Conservation (phyloP, 2,888 invertebrate species). For the Resseliella maxima region DNA sequence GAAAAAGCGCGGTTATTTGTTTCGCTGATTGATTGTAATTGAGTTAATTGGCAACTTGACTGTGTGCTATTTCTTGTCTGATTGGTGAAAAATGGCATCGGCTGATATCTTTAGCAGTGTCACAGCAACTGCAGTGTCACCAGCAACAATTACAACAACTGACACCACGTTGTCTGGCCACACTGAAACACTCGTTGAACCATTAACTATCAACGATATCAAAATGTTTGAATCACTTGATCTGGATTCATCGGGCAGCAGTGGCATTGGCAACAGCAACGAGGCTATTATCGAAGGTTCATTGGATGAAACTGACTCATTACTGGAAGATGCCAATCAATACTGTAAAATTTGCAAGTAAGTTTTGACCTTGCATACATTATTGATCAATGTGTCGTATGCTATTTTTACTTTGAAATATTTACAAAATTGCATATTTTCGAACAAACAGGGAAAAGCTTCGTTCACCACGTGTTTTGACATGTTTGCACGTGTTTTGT, state of each 20-base stretch:
- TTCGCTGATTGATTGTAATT: background rate
- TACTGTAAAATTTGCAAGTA: conserved; percentile 76
- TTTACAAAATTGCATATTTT: background rate
- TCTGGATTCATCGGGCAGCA: background rate
- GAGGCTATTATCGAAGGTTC: conserved; percentile 60
- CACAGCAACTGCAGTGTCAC: background rate
- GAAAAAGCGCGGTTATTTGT: background rate
- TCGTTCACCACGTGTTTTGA: conserved; percentile 86
- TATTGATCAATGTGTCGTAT: conserved; percentile 12
- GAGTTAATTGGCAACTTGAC: background rate
- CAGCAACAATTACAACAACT: background rate
- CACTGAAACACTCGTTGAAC: background rate
- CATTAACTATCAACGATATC: conserved; percentile 22
- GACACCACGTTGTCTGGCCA: background rate
- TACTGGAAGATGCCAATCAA: conserved; percentile 69
- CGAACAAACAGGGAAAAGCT: conserved; percentile 75
- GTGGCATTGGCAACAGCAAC: conserved; percentile 30
- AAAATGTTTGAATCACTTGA: conserved; percentile 49
- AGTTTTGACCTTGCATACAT: conserved; percentile 63
- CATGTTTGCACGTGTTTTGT: conserved; percentile 96
- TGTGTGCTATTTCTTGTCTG: background rate
- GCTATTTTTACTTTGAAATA: conserved; percentile 8
- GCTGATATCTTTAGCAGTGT: background rate
- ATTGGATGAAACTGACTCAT: conserved; percentile 64
- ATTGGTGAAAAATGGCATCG: conserved; percentile 39